Conservation (phyloP, 2,888 invertebrate genomes). For the Punctoribates punctum region DNA sequence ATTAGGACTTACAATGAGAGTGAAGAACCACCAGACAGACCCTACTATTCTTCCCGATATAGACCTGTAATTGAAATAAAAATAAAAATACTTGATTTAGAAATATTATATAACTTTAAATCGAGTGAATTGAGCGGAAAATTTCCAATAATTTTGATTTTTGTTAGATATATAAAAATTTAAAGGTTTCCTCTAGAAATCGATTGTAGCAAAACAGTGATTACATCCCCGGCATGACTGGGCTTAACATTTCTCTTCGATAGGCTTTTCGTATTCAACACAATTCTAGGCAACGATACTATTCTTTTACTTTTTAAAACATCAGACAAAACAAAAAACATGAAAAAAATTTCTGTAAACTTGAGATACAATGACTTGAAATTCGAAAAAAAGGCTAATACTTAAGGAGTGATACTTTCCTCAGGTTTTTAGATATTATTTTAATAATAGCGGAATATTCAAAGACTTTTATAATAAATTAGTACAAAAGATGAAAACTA, state of each 20-base stretch:
- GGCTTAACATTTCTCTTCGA: neutral
- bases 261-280: neutral
- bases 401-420: too few relatives aligned
- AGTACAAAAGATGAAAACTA: too few relatives aligned
- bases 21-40: conserved; percentile 99
- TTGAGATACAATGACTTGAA: too few relatives aligned
- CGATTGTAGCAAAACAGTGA: conserved; percentile 34
- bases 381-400: too few relatives aligned
- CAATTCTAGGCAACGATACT: too few relatives aligned
- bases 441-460: too few relatives aligned
- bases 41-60: conserved; percentile 92
- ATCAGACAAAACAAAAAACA: too few relatives aligned
- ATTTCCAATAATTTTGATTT: conserved; percentile 31
- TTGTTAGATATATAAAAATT: neutral
- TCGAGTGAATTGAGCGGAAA: neutral
- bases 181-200: conserved; percentile 33
- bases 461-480: too few relatives aligned
- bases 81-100: neutral
- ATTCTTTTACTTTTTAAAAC: too few relatives aligned
- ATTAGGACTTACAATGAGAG: conserved; percentile 79
- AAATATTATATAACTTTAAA: neutral
- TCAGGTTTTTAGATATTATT: too few relatives aligned
- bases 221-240: conserved; percentile 29
- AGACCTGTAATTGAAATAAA: conserved; percentile 59
- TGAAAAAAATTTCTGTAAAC: too few relatives aligned